Evolutionary conservation across 2,797 vertebrate genomes (phyloP).

Genomic region (Phaenicophaeus curvirostris): DNA sequence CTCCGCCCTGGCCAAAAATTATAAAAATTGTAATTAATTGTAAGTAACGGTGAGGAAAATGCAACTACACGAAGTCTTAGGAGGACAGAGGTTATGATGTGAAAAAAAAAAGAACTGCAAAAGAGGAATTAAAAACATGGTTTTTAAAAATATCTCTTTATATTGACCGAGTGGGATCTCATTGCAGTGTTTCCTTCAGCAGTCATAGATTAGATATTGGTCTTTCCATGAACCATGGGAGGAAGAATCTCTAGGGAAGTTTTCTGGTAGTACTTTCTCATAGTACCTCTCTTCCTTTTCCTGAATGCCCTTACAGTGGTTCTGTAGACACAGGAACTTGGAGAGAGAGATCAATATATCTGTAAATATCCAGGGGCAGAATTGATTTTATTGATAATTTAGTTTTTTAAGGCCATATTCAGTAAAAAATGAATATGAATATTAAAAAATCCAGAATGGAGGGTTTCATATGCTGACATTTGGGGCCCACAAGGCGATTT

Average conservation of each 20-base stretch:
- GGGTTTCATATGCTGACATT: background rate
- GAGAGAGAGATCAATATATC: background rate
- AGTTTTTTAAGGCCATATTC: background rate
- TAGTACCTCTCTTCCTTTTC: background rate
- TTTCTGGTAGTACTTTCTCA: background rate
- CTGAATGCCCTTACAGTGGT: background rate
- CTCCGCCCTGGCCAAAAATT: background rate
- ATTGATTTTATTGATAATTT: background rate
- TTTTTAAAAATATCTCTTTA: too few relatives aligned
- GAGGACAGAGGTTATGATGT: accelerated
- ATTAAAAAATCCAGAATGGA: background rate
- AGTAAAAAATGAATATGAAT: background rate
- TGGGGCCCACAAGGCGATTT: background rate
- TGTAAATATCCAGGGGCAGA: background rate
- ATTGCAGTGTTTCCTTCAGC: background rate
- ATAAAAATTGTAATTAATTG: background rate
- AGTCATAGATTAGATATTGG: background rate
- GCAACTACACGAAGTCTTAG: background rate
- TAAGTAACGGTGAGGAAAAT: background rate
- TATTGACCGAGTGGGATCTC: background rate
- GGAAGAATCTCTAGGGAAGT: background rate
- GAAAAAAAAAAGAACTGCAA: background rate
- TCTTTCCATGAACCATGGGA: background rate
- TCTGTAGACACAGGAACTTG: background rate
- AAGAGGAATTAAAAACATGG: accelerated